phyloP scores from a whole-genome alignment of 1,140 invertebrate genomes.

The Diplogasteroides magnus region DNA sequence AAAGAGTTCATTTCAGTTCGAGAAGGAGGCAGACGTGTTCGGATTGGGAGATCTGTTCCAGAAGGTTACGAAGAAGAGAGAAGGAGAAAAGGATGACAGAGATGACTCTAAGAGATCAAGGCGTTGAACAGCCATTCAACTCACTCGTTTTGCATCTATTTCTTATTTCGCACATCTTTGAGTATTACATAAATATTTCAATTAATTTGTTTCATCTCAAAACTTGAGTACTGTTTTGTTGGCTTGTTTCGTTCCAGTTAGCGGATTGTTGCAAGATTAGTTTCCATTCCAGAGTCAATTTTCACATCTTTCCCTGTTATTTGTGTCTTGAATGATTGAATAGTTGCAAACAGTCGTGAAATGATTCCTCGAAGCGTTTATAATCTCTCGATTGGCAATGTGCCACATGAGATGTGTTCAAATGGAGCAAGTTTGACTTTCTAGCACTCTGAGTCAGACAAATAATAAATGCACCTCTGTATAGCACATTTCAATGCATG shows the following conservation, averaged over 20 bases:
- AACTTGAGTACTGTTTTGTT: too few species aligned
- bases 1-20: slow-evolving; percentile 68
- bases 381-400: too few species aligned
- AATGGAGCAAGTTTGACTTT: too few species aligned
- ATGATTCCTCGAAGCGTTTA: too few species aligned
- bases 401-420: too few species aligned
- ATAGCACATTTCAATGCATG: too few species aligned
- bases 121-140: not conserved
- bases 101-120: slow-evolving; percentile 13
- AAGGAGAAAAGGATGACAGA: slow-evolving; percentile 16
- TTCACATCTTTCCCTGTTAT: slow-evolving; percentile 6
- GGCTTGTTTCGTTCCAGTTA: not conserved
- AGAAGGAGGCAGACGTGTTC: slow-evolving; percentile 84
- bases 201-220: too few species aligned
- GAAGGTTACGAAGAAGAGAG: slow-evolving; percentile 67
- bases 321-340: too few species aligned
- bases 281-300: not conserved
- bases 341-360: too few species aligned
- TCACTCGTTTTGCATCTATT: not conserved
- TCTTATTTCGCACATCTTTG: not conserved
- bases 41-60: slow-evolving; percentile 95
- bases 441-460: too few species aligned
- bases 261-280: not conserved
- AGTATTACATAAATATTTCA: not conserved
- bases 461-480: too few species aligned